A percentile compares a stretch with the other conserved stretches of the same genome.
These are phyloP conservation scores for Apomyelois bistriatella DNA, from an alignment of 2,888 invertebrate genomes.

Conservation along the genomic window DNA sequence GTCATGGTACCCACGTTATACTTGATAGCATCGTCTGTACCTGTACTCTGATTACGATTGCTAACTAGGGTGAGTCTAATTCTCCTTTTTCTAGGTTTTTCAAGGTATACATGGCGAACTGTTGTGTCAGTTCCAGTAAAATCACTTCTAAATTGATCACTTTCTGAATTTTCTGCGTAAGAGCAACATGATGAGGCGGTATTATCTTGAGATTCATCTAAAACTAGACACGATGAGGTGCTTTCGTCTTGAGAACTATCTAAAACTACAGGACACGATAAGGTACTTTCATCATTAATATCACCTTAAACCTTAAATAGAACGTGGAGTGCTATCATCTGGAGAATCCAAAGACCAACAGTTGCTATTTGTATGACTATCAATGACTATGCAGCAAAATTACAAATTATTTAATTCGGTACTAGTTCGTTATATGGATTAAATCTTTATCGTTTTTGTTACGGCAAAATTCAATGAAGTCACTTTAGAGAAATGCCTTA, in stretches of 20 bases:
- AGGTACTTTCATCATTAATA: too few species aligned
- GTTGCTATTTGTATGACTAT: too few species aligned
- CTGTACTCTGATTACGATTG: constrained; percentile 40
- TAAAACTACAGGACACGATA: neutral
- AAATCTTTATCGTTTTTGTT: too few species aligned
- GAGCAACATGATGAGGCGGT: neutral
- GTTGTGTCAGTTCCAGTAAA: neutral
- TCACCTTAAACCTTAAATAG: too few species aligned
- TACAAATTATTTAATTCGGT: too few species aligned
- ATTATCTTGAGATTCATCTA: neutral
- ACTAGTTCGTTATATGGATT: too few species aligned
- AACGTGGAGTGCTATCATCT: too few species aligned
- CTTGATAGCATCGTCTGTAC: constrained; percentile 30
- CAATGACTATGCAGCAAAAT: too few species aligned
- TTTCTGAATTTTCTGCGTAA: neutral
- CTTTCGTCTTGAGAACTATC: neutral
- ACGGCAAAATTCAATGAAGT: too few species aligned
- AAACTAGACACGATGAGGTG: neutral
- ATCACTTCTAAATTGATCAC: neutral
- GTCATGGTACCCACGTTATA: constrained; percentile 47
- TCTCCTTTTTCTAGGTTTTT: constrained; percentile 7
- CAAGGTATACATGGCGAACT: neutral
- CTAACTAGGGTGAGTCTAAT: constrained; percentile 24
- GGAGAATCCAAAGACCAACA: too few species aligned
- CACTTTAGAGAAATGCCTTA: too few species aligned